Evolutionary conservation across 2,888 invertebrate species (phyloP).

Genomic region (Plagiodera versicolora): DNA sequence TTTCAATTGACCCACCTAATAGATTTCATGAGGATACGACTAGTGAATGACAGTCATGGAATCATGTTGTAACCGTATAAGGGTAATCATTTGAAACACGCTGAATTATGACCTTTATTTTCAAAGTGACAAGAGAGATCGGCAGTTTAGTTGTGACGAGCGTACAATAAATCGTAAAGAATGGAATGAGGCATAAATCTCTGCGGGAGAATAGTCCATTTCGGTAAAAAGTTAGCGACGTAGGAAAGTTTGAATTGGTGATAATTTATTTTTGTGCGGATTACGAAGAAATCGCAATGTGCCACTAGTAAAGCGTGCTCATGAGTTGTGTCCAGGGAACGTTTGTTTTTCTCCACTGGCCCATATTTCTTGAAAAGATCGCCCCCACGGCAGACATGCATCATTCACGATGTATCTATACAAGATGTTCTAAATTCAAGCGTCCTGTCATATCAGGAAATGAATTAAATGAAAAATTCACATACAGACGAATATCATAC

Average conservation of each 20-base stretch:
- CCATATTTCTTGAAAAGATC: constrained; percentile 51
- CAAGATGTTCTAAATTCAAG: constrained; percentile 40
- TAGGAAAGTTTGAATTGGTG: constrained; percentile 50
- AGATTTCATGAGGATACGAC: too few relatives aligned
- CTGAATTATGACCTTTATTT: not conserved
- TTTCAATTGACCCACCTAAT: too few relatives aligned
- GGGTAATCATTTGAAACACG: not conserved
- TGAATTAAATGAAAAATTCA: too few relatives aligned
- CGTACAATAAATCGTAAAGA: constrained; percentile 7
- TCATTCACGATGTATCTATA: constrained; percentile 47
- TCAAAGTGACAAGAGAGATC: not conserved
- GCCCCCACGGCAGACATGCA: constrained; percentile 50
- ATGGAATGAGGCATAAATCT: constrained; percentile 22
- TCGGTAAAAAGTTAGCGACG: constrained; percentile 40
- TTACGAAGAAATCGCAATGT: constrained; percentile 46
- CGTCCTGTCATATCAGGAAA: not conserved
- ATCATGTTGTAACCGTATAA: too few relatives aligned
- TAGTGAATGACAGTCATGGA: too few relatives aligned
- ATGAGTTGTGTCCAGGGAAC: constrained; percentile 50
- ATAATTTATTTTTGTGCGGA: constrained; percentile 49
- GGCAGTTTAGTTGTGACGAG: not conserved
- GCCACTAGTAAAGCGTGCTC: constrained; percentile 48
- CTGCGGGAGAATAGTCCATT: constrained; percentile 25
- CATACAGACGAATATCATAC: too few relatives aligned
- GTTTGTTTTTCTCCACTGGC: constrained; percentile 49